Conservation (phyloP, 2,888 invertebrate species). For the Lordiphosa fenestrarum region DNA sequence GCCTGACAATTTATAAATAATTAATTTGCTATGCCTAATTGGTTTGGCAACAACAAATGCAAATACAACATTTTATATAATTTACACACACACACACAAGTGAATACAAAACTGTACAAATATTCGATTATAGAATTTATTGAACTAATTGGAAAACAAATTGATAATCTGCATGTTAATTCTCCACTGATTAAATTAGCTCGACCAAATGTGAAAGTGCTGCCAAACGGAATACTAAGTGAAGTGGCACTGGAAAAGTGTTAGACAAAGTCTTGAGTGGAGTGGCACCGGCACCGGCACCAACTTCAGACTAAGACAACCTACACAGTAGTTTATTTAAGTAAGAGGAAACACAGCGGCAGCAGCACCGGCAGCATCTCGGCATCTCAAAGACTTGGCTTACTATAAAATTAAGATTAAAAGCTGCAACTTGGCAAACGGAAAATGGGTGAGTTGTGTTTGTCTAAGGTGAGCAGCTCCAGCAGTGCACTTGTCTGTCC, state of each 20-base stretch:
- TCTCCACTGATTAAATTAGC: slow-evolving; percentile 56
- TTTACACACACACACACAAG: too few species aligned
- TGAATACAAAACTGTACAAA: slow-evolving; percentile 4
- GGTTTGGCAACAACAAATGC: too few species aligned
- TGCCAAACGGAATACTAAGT: slow-evolving; percentile 18
- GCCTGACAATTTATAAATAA: too few species aligned
- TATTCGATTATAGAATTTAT: slow-evolving; percentile 5
- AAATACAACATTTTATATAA: too few species aligned
- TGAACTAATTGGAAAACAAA: slow-evolving; percentile 53
- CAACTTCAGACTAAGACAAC: too few species aligned
- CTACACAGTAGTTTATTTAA: slow-evolving; percentile 14
- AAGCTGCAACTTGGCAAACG: slow-evolving; percentile 40
- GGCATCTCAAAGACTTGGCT: slow-evolving; percentile 24
- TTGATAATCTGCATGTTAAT: slow-evolving; percentile 25
- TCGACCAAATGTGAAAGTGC: slow-evolving; percentile 25
- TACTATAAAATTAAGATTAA: slow-evolving; percentile 73
- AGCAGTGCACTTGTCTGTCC: slow-evolving; percentile 42
- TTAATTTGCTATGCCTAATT: too few species aligned
- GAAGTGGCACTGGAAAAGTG: slow-evolving; percentile 46
- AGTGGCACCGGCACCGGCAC: background rate
- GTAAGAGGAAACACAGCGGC: slow-evolving; percentile 1
- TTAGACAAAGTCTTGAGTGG: slow-evolving; percentile 13
- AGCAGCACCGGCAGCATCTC: slow-evolving; percentile 9
- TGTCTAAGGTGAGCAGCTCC: slow-evolving; percentile 6
- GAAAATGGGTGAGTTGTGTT: slow-evolving; percentile 25